Evolutionary conservation across 2,113 vertebrate genomes (phyloP).

Genomic region (Platichthys flesus): DNA sequence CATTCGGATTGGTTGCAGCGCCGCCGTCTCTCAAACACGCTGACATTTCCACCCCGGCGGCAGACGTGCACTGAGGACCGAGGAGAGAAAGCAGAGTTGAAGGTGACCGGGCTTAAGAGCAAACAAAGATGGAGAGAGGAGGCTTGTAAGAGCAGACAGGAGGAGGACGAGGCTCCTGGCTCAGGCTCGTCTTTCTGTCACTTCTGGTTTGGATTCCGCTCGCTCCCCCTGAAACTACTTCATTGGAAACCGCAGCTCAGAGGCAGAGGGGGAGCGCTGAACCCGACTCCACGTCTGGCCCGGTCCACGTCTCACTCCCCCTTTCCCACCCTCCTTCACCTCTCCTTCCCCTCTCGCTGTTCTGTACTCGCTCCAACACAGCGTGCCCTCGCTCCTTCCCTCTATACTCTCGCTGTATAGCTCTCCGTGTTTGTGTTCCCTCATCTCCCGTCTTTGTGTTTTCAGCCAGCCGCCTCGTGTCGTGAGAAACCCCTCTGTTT

Average conservation of each 20-base stretch:
- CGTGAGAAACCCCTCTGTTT: slow-evolving; percentile 68
- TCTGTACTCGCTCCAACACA: slow-evolving; percentile 4
- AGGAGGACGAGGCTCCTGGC: slow-evolving; percentile 43
- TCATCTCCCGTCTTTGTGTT: slow-evolving; percentile 31
- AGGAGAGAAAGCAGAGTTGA: slow-evolving; percentile 27
- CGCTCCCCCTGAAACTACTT: slow-evolving; percentile 45
- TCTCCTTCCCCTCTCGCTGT: slow-evolving; percentile 15
- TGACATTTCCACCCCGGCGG: slow-evolving; percentile 44
- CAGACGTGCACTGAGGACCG: slow-evolving; percentile 23
- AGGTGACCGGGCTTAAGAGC: slow-evolving; percentile 44
- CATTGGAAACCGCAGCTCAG: slow-evolving; percentile 45
- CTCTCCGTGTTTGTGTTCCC: slow-evolving; percentile 27
- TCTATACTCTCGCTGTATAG: slow-evolving; percentile 20
- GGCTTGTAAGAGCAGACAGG: slow-evolving; percentile 18
- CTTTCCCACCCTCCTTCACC: slow-evolving; percentile 48
- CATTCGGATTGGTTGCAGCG: slow-evolving; percentile 45
- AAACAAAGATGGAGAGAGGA: slow-evolving; percentile 41
- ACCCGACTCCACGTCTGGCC: slow-evolving; percentile 55
- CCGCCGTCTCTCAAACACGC: slow-evolving; percentile 48
- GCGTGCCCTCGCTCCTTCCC: not conserved
- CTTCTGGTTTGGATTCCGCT: slow-evolving; percentile 61
- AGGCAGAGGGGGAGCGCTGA: slow-evolving; percentile 23
- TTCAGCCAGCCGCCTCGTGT: slow-evolving; percentile 42
- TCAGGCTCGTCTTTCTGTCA: slow-evolving; percentile 57
- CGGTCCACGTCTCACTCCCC: slow-evolving; percentile 19